phyloP scores from a whole-genome alignment of 1,140 invertebrate genomes.

The roundworm (Caenorhabditis elegans) region DNA sequence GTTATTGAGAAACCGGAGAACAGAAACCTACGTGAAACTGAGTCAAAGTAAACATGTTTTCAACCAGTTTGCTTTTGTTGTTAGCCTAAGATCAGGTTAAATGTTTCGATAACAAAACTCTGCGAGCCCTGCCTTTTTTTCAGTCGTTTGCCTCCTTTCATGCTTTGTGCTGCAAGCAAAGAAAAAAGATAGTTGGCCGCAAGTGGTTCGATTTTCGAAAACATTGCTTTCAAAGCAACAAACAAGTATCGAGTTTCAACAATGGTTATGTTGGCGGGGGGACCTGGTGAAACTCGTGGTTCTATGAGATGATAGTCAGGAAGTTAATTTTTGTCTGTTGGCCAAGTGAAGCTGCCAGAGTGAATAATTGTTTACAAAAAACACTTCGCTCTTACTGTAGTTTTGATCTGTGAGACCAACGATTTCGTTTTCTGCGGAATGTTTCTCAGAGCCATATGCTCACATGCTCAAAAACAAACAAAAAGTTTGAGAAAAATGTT shows the following conservation, averaged over 20 bases:
- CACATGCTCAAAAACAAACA: slow-evolving; percentile 17
- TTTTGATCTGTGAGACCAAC: not conserved
- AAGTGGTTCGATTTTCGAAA: slow-evolving; percentile 12
- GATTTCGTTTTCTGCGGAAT: not conserved
- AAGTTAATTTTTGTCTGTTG: not conserved
- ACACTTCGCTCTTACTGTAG: not conserved
- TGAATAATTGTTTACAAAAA: not conserved
- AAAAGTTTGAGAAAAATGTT: not conserved
- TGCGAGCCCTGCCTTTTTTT: not conserved
- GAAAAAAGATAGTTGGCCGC: not conserved
- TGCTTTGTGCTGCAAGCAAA: not conserved
- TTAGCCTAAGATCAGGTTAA: slow-evolving; percentile 8
- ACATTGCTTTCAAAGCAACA: slow-evolving; percentile 28
- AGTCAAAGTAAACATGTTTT: not conserved
- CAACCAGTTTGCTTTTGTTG: not conserved
- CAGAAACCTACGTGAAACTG: not conserved
- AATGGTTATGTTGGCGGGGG: too few species aligned
- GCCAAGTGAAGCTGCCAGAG: not conserved
- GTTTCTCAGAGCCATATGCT: not conserved
- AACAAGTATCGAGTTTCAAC: slow-evolving; percentile 13
- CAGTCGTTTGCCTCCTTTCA: not conserved
- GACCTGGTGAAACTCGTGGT: not conserved
- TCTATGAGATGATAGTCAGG: not conserved
- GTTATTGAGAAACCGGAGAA: not conserved
- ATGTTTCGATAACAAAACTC: not conserved